Evolutionary conservation across 2,888 invertebrate species (phyloP).

Genomic region (Scelioninae gen. 1): DNA sequence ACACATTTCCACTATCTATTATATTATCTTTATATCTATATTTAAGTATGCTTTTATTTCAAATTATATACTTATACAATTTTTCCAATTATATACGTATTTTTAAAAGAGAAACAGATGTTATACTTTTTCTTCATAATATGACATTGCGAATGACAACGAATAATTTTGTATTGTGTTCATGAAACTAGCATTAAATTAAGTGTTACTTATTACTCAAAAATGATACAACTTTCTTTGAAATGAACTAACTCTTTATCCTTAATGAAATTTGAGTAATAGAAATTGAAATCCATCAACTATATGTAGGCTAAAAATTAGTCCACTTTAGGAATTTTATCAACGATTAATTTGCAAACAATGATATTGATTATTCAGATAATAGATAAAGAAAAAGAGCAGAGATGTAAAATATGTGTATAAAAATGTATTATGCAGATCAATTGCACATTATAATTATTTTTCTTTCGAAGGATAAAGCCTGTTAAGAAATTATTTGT

Average conservation of each 20-base stretch:
- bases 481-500: constrained; percentile 40
- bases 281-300: too few relatives aligned
- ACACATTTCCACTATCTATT: neutral
- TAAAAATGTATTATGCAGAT: constrained; percentile 29
- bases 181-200: constrained; percentile 16
- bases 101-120: constrained; percentile 15
- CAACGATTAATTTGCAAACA: too few relatives aligned
- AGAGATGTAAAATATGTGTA: neutral
- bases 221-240: constrained; percentile 2
- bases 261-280: too few relatives aligned
- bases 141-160: constrained; percentile 25
- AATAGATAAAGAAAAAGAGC: neutral
- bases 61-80: neutral
- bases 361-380: neutral
- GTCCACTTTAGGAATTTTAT: too few relatives aligned
- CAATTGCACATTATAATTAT: constrained; percentile 24
- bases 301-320: too few relatives aligned
- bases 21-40: neutral
- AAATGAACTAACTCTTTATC: neutral
- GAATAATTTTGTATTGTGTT: constrained; percentile 27
- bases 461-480: constrained; percentile 34
- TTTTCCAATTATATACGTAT: constrained; percentile 14
- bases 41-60: neutral
- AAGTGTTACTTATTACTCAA: constrained; percentile 10
- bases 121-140: constrained; percentile 33